Conservation (phyloP, 2,888 invertebrate species). For the Lepidonotus clava region DNA sequence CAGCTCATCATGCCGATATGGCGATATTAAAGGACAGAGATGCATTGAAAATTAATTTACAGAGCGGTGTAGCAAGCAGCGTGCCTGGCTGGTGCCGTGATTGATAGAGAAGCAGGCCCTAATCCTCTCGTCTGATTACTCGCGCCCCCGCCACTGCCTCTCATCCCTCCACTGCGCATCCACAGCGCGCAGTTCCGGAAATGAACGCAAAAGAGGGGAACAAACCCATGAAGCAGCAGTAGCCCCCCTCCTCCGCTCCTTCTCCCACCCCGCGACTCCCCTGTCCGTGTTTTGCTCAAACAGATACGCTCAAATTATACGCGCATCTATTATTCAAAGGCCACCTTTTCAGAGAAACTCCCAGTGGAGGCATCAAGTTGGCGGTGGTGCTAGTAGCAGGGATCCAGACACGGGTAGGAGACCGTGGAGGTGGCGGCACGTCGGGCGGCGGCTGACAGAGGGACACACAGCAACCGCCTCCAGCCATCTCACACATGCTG, state of each 20-base stretch:
- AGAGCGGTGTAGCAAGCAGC: not conserved
- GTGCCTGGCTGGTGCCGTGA: not conserved
- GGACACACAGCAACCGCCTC: not conserved
- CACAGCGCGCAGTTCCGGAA: not conserved
- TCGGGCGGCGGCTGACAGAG: not conserved
- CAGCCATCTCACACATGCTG: conserved; percentile 37
- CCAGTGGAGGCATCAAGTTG: conserved; percentile 17
- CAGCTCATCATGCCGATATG: not conserved
- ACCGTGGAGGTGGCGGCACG: not conserved
- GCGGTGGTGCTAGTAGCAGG: too few species aligned
- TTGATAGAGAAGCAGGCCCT: conserved; percentile 11
- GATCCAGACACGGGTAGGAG: too few species aligned
- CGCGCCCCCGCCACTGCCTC: not conserved
- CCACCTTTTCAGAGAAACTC: not conserved
- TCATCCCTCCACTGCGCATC: conserved; percentile 1
- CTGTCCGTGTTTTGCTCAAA: not conserved
- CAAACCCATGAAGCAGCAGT: not conserved
- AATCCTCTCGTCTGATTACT: conserved; percentile 39
- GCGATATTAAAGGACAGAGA: conserved; percentile 13
- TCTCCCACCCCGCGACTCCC: not conserved
- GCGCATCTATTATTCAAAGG: conserved; percentile 53
- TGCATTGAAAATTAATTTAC: conserved; percentile 33
- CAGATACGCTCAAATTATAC: conserved; percentile 55
- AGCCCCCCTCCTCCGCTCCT: not conserved
- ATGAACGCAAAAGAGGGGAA: conserved; percentile 26